Base-by-base conservation (phyloP, 2,888 invertebrate genomes). In the Epinotia brunnichana region DNA sequence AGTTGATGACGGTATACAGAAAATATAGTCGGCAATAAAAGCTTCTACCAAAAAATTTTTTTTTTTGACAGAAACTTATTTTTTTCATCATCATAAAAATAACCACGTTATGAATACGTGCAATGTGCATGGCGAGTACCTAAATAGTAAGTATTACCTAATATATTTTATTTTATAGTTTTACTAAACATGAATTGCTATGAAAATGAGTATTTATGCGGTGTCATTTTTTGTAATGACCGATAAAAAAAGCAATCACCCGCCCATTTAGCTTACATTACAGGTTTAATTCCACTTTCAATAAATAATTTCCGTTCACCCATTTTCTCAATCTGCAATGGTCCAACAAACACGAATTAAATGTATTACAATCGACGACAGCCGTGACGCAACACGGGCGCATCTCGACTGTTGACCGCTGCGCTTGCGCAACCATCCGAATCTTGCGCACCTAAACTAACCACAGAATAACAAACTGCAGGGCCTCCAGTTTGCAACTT, bases 351-450 rank as follows among this genome's bases (percentile, higher is more conserved):
- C 15, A 35, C 53, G 59, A 41, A 53, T 64, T 53, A 53, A 70
- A 48, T 57, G 48, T 29, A 59, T 57, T 57, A 69, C 57, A 48
- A 57, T 48, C 56, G 66, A 66, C 61, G 70, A 67, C 70, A 70
- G 39, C 35, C 53, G 56, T 74, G 74, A 74, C 70, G 70, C 51
- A 72, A 71, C 64, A 24, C 35, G 39, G 61, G 74, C 74, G 74
- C 74, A 74, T 74, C 74, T 74, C 56, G 62, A 70, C 59, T 60
- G 48, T 57, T 60, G 73, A 69, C 73, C 69, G 69, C 61, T 61
- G 29, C 61, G 44, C 61, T 61, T 63, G 66, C 67, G 61, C 54
- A 68, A 68, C 44, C 56, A 21, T n/a, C 66, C 54, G 56, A 66
- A 48, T 35, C n/a, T n/a, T n/a, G 48, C 21, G 53, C 48, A n/a